These are phyloP conservation scores for Sinosuthora webbiana DNA, from an alignment of 2,113 vertebrate species.

Conservation along the genomic window DNA sequence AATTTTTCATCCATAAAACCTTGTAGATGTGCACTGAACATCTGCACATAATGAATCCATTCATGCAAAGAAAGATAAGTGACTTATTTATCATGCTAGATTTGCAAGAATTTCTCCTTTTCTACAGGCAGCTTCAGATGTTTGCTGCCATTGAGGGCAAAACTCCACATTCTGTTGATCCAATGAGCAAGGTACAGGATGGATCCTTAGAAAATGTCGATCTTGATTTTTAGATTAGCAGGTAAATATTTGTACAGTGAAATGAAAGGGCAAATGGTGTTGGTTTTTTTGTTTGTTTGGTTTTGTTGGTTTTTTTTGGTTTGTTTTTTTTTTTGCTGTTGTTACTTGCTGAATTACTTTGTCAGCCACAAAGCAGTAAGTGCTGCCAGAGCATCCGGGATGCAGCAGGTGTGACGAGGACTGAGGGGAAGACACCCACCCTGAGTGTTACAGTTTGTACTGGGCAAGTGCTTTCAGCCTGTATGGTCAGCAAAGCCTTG, in stretches of 20 bases:
- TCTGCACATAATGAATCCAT: conserved; percentile 76
- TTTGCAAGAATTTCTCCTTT: conserved; percentile 37
- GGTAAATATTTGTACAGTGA: not conserved
- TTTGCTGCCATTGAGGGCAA: not conserved
- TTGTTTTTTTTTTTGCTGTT: not conserved
- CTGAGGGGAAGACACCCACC: not conserved
- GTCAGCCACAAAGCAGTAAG: not conserved
- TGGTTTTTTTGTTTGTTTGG: no score
- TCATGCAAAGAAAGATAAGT: conserved; percentile 62
- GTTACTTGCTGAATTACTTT: not conserved
- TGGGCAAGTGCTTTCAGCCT: not conserved
- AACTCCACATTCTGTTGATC: not conserved
- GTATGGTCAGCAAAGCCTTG: not conserved
- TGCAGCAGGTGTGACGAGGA: not conserved
- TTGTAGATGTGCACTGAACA: conserved; percentile 66
- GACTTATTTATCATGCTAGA: conserved; percentile 42
- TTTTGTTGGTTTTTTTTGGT: no score
- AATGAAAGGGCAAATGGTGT: not conserved
- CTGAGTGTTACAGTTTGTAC: no score
- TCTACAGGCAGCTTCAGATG: not conserved
- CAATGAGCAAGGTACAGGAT: not conserved
- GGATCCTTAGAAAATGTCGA: not conserved
- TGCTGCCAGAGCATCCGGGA: not conserved
- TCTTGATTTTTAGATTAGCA: not conserved
- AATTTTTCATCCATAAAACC: conserved; percentile 63